Percentiles rank a stretch among this genome's conserved stretches.
Conservation (phyloP, 2,797 vertebrate species). For the Nannoperca obscura region DNA sequence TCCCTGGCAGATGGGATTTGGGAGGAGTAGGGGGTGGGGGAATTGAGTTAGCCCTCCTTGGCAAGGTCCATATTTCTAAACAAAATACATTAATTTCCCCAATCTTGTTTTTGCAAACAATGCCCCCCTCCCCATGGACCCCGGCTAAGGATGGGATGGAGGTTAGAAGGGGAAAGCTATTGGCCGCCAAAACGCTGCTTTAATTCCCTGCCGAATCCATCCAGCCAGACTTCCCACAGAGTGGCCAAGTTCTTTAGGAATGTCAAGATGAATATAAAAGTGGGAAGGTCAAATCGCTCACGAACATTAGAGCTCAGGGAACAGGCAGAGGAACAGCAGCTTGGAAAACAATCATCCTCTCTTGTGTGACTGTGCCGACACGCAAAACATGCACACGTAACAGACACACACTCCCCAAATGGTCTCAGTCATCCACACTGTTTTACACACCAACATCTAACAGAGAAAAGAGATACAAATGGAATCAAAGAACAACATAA, state of each 20-base stretch:
- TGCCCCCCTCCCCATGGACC: conserved; percentile 76
- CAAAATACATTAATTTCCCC: conserved; percentile 80
- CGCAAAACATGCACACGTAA: conserved; percentile 69
- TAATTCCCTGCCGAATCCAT: conserved; percentile 82
- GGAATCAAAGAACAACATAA: conserved; percentile 83
- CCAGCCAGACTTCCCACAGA: conserved; percentile 85
- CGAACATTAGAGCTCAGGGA: conserved; percentile 77
- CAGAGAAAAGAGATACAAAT: conserved; percentile 81
- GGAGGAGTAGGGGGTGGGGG: conserved; percentile 34
- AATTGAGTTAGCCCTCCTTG: conserved; percentile 73
- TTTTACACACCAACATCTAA: conserved; percentile 73
- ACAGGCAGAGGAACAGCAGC: conserved; percentile 72
- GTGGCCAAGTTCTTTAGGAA: conserved; percentile 85
- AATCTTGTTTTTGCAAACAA: conserved; percentile 84
- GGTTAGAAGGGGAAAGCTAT: conserved; percentile 73
- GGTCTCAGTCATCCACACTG: conserved; percentile 65
- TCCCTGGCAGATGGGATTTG: conserved; percentile 76
- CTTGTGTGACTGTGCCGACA: conserved; percentile 69
- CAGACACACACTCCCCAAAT: conserved; percentile 60
- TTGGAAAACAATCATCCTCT: conserved; percentile 82
- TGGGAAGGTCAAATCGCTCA: conserved; percentile 84
- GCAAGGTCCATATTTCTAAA: conserved; percentile 80
- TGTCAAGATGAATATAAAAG: conserved; percentile 84
- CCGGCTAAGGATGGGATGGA: conserved; percentile 75
- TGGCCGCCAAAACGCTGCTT: conserved; percentile 76